These are phyloP conservation scores for Spodoptera exigua DNA, from an alignment of 2,888 invertebrate species.

Conservation along the genomic window DNA sequence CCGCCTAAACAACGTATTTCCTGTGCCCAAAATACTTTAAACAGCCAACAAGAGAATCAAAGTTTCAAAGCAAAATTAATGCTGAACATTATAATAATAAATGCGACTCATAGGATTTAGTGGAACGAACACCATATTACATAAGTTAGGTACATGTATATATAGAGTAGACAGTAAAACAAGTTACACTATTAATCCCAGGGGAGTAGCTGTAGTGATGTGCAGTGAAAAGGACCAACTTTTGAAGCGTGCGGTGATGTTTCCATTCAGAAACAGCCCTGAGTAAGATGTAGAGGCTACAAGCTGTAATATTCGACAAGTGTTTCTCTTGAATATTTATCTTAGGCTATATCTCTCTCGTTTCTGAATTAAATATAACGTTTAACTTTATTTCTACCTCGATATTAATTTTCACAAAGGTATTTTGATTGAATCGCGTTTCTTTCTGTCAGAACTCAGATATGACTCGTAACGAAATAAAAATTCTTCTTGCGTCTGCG, in stretches of 20 bases:
- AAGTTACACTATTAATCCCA: slow-evolving; percentile 61
- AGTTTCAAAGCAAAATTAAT: slow-evolving; percentile 55
- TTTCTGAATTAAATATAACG: slow-evolving; percentile 7
- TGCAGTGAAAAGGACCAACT: slow-evolving; percentile 52
- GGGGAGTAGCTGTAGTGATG: slow-evolving; percentile 55
- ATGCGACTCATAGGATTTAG: slow-evolving; percentile 59
- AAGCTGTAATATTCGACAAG: slow-evolving; percentile 51
- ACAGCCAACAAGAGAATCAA: slow-evolving; percentile 54
- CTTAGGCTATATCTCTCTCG: slow-evolving; percentile 11
- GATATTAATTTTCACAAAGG: neutral
- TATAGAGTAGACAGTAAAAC: slow-evolving; percentile 57
- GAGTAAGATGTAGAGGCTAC: slow-evolving; percentile 54
- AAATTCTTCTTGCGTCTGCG: slow-evolving; percentile 7
- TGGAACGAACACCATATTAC: slow-evolving; percentile 46
- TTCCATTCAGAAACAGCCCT: slow-evolving; percentile 49
- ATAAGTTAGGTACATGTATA: slow-evolving; percentile 24
- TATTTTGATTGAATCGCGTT: slow-evolving; percentile 3
- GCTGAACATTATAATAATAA: slow-evolving; percentile 60
- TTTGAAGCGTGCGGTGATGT: slow-evolving; percentile 57
- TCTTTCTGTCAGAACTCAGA: slow-evolving; percentile 2
- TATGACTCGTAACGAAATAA: slow-evolving; percentile 5
- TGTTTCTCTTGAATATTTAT: slow-evolving; percentile 48
- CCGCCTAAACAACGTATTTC: slow-evolving; percentile 31
- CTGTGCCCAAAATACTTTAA: slow-evolving; percentile 38
- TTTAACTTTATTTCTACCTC: slow-evolving; percentile 1